Evolutionary conservation across 2,113 vertebrate species (phyloP), one percentile per base, ranked within the genome.

Genomic region (Neolamprologus sp.): DNA sequence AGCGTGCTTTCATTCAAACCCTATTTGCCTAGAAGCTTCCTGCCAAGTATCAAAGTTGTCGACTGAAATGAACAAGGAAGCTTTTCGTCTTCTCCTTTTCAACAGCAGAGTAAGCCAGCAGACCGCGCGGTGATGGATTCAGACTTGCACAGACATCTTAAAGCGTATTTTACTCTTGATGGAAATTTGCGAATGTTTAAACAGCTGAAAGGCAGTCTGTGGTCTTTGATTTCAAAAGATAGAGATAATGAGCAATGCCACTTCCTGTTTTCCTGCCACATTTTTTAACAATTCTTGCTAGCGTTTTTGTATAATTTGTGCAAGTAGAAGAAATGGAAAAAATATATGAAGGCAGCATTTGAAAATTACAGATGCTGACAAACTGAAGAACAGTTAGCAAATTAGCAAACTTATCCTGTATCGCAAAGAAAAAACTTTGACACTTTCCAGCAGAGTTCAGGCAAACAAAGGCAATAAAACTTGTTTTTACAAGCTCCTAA

Each of bases 1-100:
- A 85, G 60, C 14, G 35, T 11, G 53, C 85, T 85, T 92, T 89
- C 53, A 91, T 91, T 93, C 82, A 78, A 84, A 85, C 57, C 55
- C 55, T 37, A 71, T 88, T 92, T 92, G 82, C 88, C 92, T 79
- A 9, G 84, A 87, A 91, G 88, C 90, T 90, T 31, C 75, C 85
- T 71, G 78, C 65, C 58, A 57, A 83, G 28, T 83, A 90, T 91
- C 84, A 94, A 91, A 87, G 80, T 86, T 65, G 80, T 87, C 51
- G 13, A 88, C 78, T 85, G 81, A 91, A 89, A 78, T 35, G 87
- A 92, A 88, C 68, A 86, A 35, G 71, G 42, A 83, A 31, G 82
- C 23, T 65, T 87, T 86, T 84, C 71, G 71, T 87, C 86, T 37
- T 85, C 54, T 53, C 84, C 63, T 84, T 80, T 86, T 87, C 78